Conservation (phyloP, 2,113 vertebrate species). For the Scolopax mira region DNA sequence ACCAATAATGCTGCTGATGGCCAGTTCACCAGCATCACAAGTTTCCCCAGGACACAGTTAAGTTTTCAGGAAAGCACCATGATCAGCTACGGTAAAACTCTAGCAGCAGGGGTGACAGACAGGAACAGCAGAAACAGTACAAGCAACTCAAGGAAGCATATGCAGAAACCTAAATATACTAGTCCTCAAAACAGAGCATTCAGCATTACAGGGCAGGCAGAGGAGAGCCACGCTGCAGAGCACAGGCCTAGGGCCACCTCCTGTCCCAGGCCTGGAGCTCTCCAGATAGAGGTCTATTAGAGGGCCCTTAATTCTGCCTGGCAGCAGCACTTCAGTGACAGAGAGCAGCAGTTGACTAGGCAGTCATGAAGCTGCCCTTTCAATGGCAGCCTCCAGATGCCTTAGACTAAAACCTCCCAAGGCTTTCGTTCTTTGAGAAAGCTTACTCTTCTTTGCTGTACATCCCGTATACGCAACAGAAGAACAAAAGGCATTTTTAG, state of each 20-base stretch:
- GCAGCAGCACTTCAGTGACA: neutral
- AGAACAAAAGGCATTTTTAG: conserved; percentile 47
- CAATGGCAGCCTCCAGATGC: neutral
- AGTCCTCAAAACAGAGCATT: neutral
- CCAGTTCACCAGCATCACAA: neutral
- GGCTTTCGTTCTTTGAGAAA: neutral
- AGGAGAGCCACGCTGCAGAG: neutral
- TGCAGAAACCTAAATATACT: neutral
- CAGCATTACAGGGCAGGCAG: neutral
- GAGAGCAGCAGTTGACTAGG: neutral
- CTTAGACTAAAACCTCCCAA: neutral
- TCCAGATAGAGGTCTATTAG: neutral
- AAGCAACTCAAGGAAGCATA: neutral
- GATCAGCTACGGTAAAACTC: neutral
- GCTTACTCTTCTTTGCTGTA: neutral
- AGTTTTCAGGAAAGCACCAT: neutral
- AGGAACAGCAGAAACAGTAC: neutral
- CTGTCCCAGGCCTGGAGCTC: neutral
- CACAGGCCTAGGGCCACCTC: neutral
- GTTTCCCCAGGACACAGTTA: neutral
- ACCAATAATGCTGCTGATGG: neutral
- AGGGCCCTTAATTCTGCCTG: neutral
- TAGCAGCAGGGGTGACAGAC: neutral
- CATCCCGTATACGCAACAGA: neutral
- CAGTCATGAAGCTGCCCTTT: neutral